A percentile compares a stretch with the other conserved stretches of the same genome.
Conservation (phyloP, 2,888 invertebrate genomes). For the Euclidia mi region DNA sequence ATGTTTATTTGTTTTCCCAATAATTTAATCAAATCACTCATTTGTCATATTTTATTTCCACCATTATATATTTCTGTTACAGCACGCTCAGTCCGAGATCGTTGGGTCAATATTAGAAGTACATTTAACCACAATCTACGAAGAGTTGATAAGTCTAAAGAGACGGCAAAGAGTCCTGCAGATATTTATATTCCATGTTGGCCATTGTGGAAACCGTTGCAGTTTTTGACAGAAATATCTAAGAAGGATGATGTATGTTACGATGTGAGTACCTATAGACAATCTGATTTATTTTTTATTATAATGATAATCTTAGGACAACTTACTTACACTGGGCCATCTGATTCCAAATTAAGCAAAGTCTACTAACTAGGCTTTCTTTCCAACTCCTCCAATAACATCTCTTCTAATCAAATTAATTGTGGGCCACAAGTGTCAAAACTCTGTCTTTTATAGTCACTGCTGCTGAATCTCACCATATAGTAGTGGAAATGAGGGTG, state of each 20-base stretch:
- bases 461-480: too few species aligned
- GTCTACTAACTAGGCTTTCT: too few species aligned
- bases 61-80: constrained; percentile 47
- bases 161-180: constrained; percentile 61
- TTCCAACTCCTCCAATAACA: too few species aligned
- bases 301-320: not conserved
- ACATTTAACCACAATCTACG: constrained; percentile 84
- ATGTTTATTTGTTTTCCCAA: too few species aligned
- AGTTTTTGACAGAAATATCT: constrained; percentile 73
- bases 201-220: constrained; percentile 83
- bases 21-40: too few species aligned
- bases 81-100: constrained; percentile 83
- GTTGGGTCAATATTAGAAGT: constrained; percentile 86
- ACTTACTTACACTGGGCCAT: not conserved
- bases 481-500: too few species aligned
- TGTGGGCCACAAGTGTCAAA: too few species aligned
- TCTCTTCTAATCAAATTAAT: too few species aligned
- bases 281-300: not conserved
- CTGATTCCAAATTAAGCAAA: not conserved
- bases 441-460: too few species aligned
- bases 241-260: constrained; percentile 65
- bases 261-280: constrained; percentile 61
- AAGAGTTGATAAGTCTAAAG: constrained; percentile 74
- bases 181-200: constrained; percentile 83
- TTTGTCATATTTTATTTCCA: not conserved